phyloP scores from a whole-genome alignment of 2,888 invertebrate species.

The Leucophenga maculata region DNA sequence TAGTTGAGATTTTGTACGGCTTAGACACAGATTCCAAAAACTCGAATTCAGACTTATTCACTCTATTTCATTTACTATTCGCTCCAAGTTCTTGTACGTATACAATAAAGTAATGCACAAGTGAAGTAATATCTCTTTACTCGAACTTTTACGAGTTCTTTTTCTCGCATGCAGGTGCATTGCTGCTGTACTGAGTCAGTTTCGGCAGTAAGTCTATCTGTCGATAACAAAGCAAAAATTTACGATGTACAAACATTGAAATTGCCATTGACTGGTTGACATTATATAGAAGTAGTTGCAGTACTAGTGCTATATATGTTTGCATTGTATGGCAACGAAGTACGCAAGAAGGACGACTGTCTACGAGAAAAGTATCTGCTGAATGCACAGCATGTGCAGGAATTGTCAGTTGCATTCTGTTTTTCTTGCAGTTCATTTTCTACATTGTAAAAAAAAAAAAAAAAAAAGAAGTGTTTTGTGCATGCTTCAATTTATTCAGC shows the following conservation, averaged over 20 bases:
- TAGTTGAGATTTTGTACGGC: slow-evolving; percentile 39
- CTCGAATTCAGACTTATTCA: no score
- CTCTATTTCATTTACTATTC: no score
- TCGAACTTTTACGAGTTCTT: no score
- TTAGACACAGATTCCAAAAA: not conserved
- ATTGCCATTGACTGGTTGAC: slow-evolving; percentile 47
- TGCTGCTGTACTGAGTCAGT: slow-evolving; percentile 15
- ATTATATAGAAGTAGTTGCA: slow-evolving; percentile 4
- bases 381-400: not conserved
- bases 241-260: slow-evolving; percentile 62
- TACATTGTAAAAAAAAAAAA: not conserved
- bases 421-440: not conserved
- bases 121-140: not conserved
- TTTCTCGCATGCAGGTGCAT: not conserved
- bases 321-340: no score
- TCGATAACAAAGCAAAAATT: slow-evolving; percentile 58
- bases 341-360: not conserved
- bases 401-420: slow-evolving; percentile 11
- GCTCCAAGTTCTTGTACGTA: not conserved
- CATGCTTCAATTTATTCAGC: no score
- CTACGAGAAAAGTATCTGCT: not conserved
- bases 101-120: slow-evolving; percentile 18
- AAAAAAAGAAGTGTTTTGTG: no score
- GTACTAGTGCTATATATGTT: not conserved
- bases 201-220: slow-evolving; percentile 27